Evolutionary conservation across 2,888 invertebrate genomes (phyloP).

Genomic region (Phanerotoma sp.): DNA sequence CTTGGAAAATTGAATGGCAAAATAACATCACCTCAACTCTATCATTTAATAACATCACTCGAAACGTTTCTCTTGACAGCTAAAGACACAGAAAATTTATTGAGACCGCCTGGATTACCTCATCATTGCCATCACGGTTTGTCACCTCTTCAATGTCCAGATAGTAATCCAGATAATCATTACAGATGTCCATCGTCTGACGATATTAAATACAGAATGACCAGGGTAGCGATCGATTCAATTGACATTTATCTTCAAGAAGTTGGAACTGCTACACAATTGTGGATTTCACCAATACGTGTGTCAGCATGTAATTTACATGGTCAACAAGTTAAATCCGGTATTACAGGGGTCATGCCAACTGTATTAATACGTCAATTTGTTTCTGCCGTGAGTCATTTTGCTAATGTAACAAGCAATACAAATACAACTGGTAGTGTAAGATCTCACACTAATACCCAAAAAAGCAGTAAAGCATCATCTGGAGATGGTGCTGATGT

Average conservation of each 20-base stretch:
- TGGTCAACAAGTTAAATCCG: slow-evolving; percentile 85
- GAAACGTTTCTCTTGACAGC: slow-evolving; percentile 87
- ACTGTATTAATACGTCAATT: slow-evolving; percentile 70
- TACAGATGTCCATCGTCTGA: slow-evolving; percentile 62
- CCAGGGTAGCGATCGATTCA: slow-evolving; percentile 83
- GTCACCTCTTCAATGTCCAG: slow-evolving; percentile 68
- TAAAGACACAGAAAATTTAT: slow-evolving; percentile 85
- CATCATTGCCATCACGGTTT: slow-evolving; percentile 80
- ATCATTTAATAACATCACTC: slow-evolving; percentile 82
- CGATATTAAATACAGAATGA: slow-evolving; percentile 87
- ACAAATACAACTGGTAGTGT: slow-evolving; percentile 69
- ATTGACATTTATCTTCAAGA: slow-evolving; percentile 91
- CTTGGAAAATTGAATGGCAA: slow-evolving; percentile 92
- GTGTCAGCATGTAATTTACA: slow-evolving; percentile 94
- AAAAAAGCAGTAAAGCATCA: slow-evolving; percentile 58
- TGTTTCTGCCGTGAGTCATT: slow-evolving; percentile 63
- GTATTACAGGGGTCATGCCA: slow-evolving; percentile 83
- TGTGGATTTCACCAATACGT: slow-evolving; percentile 87
- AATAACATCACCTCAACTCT: slow-evolving; percentile 84
- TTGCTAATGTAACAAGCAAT: slow-evolving; percentile 60
- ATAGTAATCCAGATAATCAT: slow-evolving; percentile 69
- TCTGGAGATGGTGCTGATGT: slow-evolving; percentile 63
- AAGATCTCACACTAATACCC: slow-evolving; percentile 62
- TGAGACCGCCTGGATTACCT: slow-evolving; percentile 78
- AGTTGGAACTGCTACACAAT: slow-evolving; percentile 80